These are phyloP conservation scores for Eupithecia inturbata DNA, from an alignment of 2,888 invertebrate species.

Conservation along the genomic window DNA sequence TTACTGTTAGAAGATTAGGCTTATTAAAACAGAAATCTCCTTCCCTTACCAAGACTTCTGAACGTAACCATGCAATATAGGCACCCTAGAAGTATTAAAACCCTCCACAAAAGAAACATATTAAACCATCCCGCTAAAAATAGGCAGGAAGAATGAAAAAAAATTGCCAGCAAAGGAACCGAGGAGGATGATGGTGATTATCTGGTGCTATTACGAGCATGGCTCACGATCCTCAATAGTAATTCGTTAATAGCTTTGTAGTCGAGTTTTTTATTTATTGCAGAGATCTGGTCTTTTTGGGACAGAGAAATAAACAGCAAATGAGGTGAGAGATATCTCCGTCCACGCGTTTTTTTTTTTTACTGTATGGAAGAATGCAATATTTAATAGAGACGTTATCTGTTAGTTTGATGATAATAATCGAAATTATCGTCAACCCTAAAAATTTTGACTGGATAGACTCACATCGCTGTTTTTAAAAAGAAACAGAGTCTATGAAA, in stretches of 20 bases:
- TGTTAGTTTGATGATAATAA: no score
- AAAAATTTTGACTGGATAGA: no score
- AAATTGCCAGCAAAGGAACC: constrained; percentile 60
- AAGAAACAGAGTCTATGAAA: no score
- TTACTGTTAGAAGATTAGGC: background rate
- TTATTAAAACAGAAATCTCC: background rate
- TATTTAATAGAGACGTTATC: no score
- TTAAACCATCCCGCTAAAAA: constrained; percentile 46
- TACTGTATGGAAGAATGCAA: no score
- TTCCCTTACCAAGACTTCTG: background rate
- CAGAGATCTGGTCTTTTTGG: constrained; percentile 12
- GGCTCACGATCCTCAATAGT: constrained; percentile 33
- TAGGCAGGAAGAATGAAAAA: constrained; percentile 56
- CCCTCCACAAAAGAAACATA: background rate
- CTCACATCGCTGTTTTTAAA: no score
- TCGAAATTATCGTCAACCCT: no score
- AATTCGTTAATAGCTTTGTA: constrained; percentile 35
- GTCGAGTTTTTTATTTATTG: constrained; percentile 26
- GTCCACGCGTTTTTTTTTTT: no score
- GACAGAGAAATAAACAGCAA: background rate
- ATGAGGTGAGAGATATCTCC: background rate
- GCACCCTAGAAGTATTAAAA: background rate
- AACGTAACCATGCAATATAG: background rate
- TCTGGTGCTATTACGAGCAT: constrained; percentile 60
- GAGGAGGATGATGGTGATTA: constrained; percentile 75